Evolutionary conservation across 2,113 vertebrate species (phyloP).

Genomic region (Elaphurus davidianus): DNA sequence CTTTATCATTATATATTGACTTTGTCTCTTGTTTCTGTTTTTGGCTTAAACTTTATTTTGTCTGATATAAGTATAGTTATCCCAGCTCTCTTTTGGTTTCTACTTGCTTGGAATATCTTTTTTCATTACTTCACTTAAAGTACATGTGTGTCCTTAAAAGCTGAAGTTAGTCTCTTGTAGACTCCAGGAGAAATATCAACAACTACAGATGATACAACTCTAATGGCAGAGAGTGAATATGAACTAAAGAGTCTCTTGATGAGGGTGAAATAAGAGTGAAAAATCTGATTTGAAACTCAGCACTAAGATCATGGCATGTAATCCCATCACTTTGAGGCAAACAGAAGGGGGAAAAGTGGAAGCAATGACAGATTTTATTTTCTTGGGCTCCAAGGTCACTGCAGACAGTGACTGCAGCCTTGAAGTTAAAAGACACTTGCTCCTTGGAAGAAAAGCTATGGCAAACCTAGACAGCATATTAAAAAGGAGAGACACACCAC

Average conservation of each 20-base stretch:
- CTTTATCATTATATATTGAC: background rate
- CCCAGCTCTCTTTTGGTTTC: background rate
- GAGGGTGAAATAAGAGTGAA: background rate
- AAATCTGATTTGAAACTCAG: background rate
- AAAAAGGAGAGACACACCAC: background rate
- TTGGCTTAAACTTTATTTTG: background rate
- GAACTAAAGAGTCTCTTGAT: background rate
- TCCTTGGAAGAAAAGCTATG: background rate
- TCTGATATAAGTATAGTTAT: background rate
- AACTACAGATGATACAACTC: background rate
- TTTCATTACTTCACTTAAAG: background rate
- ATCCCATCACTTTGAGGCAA: background rate
- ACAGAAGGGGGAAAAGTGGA: background rate
- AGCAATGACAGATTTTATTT: background rate
- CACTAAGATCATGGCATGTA: background rate
- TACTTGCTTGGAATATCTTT: background rate
- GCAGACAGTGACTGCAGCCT: background rate
- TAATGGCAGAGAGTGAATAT: background rate
- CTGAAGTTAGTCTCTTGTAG: background rate
- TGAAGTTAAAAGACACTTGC: background rate
- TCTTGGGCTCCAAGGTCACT: background rate
- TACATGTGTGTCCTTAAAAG: background rate
- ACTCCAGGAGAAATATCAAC: background rate
- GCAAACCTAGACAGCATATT: background rate
- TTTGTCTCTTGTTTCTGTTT: background rate